Base-by-base conservation (phyloP, 2,113 vertebrate genomes). In the Ascaphus truei region DNA sequence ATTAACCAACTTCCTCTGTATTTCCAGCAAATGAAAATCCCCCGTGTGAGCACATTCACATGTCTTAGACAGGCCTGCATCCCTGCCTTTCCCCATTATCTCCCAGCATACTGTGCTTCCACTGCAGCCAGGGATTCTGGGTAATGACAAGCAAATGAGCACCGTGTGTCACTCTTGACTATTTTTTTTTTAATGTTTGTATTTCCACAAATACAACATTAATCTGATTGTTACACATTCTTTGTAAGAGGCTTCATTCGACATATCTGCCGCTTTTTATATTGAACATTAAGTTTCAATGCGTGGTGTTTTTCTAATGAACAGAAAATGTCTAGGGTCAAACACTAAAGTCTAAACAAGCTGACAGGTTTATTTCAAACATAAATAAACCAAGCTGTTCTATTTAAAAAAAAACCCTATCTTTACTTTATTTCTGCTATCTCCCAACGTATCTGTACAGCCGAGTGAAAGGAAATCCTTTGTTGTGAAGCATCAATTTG, bases 341-440 rank as follows among this genome's bases (percentile, higher is more conserved):
- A 59, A 27, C 55, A 50, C 41, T 50, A 68, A 68, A 59, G 31
- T 25, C 66, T 51, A 58, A 68, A 50, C 53, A 34, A 67, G 3
- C 18, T 27, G 23, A 68, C 55, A 60, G 55, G 30, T 50, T 68
- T 59, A 68, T 68, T 50, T 30, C 41, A 20, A 48, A 50, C 55
- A 58, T 67, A 58, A 58, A 68, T 58, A 68, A 47, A 37, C 20
- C 5, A 30, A 45, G 52, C 23, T 58, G 52, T 58, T 68, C 64
- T 16, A 26, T 68, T 57, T 47, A 58, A 55, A 68, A 48, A 48
- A 68, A 51, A 48, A 22, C 25, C 37, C 51, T 56, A 56, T 45
- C 36, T 26, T n/a, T 16, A 16, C 9, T 18, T 52, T n/a, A 20
- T 15, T 3, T 30, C 30, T 15, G 37, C 29, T 36, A 7, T n/a